Conservation (phyloP, 2,888 invertebrate genomes). For the Yponomeuta malinellus region DNA sequence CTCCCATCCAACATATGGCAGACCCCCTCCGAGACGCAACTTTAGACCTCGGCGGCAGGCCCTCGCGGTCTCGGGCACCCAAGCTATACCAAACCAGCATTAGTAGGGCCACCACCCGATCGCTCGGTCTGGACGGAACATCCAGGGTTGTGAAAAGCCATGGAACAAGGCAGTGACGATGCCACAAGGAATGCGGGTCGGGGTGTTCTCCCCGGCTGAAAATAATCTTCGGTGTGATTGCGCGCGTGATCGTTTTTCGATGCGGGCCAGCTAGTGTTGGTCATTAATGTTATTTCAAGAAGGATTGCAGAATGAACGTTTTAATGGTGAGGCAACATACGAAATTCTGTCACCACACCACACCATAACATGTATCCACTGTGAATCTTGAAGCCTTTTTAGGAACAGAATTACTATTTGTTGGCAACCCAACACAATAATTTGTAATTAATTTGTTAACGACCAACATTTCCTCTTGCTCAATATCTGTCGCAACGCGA, state of each 20-base stretch:
- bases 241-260: background rate
- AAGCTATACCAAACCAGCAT: conserved; percentile 46
- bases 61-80: conserved; percentile 34
- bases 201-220: background rate
- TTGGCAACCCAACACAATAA: too few relatives aligned
- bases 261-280: background rate
- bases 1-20: conserved; percentile 71
- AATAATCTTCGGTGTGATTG: background rate
- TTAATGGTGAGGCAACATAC: background rate
- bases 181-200: background rate
- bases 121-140: conserved; percentile 26
- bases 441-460: too few relatives aligned
- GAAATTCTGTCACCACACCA: too few relatives aligned
- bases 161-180: conserved; percentile 32
- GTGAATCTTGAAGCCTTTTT: too few relatives aligned
- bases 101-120: conserved; percentile 35
- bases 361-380: background rate
- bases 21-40: conserved; percentile 55
- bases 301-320: background rate
- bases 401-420: too few relatives aligned
- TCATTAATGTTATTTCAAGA: background rate
- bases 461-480: too few relatives aligned
- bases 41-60: conserved; percentile 47
- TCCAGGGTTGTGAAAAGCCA: conserved; percentile 62
- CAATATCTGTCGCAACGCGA: too few relatives aligned